A percentile compares a stretch with the other conserved stretches of the same genome.
Conservation (phyloP, 2,888 invertebrate species). For the Kryphioiulus occultus region DNA sequence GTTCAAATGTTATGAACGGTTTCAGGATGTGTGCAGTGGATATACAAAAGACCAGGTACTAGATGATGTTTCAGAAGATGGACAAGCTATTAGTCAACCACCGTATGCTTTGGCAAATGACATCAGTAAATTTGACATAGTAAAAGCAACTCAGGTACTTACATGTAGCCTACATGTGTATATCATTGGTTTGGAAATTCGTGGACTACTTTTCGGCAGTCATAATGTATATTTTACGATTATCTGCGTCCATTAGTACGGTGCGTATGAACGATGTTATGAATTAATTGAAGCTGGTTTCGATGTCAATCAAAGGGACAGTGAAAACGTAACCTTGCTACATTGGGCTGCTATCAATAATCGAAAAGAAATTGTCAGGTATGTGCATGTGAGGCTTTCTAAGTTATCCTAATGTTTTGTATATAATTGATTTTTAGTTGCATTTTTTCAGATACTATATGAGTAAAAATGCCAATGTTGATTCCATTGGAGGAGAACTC, state of each 20-base stretch:
- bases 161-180: too few species aligned
- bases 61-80: constrained; percentile 40
- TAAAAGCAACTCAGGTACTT: constrained; percentile 87
- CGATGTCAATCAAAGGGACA: constrained; percentile 93
- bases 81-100: constrained; percentile 52
- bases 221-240: neutral
- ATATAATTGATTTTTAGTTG: constrained; percentile 46
- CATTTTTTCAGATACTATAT: constrained; percentile 72
- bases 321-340: constrained; percentile 94
- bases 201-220: too few species aligned
- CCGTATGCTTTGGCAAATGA: constrained; percentile 50
- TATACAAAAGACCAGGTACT: constrained; percentile 21
- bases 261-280: constrained; percentile 72
- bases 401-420: neutral
- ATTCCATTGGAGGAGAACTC: constrained; percentile 94
- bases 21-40: constrained; percentile 35
- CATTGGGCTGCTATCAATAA: constrained; percentile 99
- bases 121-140: constrained; percentile 75
- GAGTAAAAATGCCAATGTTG: constrained; percentile 84
- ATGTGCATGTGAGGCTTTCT: constrained; percentile 53
- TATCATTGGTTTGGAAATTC: neutral
- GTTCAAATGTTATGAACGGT: neutral
- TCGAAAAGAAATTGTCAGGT: constrained; percentile 86
- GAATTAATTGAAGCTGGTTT: constrained; percentile 91
- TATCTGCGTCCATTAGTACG: constrained; percentile 71